Evolutionary conservation across 2,888 invertebrate species (phyloP), one percentile per base, ranked within the genome.

Genomic region (Chymomyza caudatula): DNA sequence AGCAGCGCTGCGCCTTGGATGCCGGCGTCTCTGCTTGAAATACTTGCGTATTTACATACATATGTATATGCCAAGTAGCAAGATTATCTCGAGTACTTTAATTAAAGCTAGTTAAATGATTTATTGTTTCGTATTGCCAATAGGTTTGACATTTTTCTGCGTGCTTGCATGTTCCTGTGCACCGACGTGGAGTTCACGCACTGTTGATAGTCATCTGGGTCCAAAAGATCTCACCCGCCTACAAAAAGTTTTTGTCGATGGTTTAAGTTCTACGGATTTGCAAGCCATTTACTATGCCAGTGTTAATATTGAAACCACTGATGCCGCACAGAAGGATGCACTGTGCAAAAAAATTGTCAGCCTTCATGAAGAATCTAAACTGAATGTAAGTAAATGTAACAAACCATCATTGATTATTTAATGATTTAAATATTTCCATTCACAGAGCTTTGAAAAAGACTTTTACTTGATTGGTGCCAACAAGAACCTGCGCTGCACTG

Each of bases 271-370:
- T 63, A 92, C 92, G 74, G 95, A 96, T 87, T 85, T 95, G 53
- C 90, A 93, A 61, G 90, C 93, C 3, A 89, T 95, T 29, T 95
- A 96, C 88, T 95, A 95, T 91, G 94, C 95, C 2, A 92, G 94
- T 0, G 92, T 94, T 61, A 97, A 96, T 54, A 92, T 94, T 63
- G 93, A 93, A 76, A 90, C 94, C 53, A 91, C 96, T 1, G 94
- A 93, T 77, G 92, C 93, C 74, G 89, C 92, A 44, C 91, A 92
- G 86, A 86, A 88, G 91, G 54, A 92, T 90, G 66, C 86, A 74
- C 71, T 93, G 87, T 92, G 94, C 91, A 90, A 93, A 90, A 86
- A 85, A 62, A 79, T 90, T 20, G 69, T 64, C 13, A 60, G 76
- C 4, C 54, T 86, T 4, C 85, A 90, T 60, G 65, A 68, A 0